These are phyloP conservation scores for Exaiptasia diaphana DNA, from an alignment of 64 coral and sea anemone genomes.

Conservation along the genomic window DNA sequence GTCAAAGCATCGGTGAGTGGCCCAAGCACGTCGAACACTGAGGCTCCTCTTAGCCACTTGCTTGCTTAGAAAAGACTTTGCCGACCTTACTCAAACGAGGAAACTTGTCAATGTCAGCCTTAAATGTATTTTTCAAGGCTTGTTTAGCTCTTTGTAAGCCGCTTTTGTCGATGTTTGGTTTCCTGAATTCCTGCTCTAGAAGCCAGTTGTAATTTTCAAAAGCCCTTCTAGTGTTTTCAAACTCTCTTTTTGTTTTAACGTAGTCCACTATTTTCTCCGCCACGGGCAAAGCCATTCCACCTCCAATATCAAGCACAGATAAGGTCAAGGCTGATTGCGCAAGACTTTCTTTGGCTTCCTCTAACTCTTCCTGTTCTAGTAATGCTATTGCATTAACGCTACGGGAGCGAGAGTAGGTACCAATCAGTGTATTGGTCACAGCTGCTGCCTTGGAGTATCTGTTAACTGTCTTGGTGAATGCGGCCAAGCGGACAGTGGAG, in stretches of 20 bases:
- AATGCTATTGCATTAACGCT: neutral
- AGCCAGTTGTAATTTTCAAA: neutral
- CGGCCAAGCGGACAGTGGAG: neutral
- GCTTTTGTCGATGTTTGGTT: too few species aligned
- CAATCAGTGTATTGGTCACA: neutral
- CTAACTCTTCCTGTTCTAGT: neutral
- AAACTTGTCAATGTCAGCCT: neutral
- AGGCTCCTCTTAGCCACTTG: neutral
- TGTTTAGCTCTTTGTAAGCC: too few species aligned
- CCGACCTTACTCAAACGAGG: neutral
- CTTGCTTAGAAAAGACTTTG: neutral
- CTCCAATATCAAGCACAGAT: neutral
- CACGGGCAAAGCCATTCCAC: neutral
- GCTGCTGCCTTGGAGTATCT: neutral
- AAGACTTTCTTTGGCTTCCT: conserved; percentile 4
- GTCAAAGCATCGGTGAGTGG: neutral
- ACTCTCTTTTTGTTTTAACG: neutral
- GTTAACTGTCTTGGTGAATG: neutral
- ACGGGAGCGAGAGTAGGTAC: neutral
- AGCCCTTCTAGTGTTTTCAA: neutral
- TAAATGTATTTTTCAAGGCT: neutral
- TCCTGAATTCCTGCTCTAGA: too few species aligned
- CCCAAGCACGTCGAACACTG: neutral
- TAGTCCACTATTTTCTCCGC: neutral
- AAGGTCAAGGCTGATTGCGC: conserved; percentile 4